These are phyloP conservation scores for Margaritifera margaritifera DNA, from an alignment of 2,888 invertebrate species.

Conservation along the genomic window DNA sequence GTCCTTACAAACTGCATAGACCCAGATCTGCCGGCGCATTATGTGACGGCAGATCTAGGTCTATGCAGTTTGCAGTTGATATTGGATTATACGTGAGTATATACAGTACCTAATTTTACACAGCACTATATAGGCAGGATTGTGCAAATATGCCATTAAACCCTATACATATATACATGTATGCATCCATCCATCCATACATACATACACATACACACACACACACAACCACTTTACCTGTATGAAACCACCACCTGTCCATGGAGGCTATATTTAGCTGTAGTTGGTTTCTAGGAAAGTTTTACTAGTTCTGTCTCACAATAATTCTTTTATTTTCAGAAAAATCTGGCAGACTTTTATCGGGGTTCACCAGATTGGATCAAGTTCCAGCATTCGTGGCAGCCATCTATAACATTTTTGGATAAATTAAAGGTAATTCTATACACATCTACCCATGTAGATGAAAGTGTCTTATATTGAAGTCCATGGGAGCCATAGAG, in stretches of 20 bases:
- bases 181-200: not conserved
- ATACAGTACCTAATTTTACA: too few relatives aligned
- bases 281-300: not conserved
- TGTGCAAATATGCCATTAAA: too few relatives aligned
- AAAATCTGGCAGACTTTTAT: slow-evolving; percentile 88
- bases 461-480: not conserved
- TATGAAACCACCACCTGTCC: too few relatives aligned
- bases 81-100: too few relatives aligned
- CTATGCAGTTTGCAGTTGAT: too few relatives aligned
- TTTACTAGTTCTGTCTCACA: not conserved
- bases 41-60: too few relatives aligned
- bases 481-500: too few relatives aligned
- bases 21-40: too few relatives aligned
- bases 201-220: not conserved
- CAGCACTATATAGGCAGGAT: too few relatives aligned
- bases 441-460: not conserved
- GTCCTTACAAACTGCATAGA: too few relatives aligned
- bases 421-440: slow-evolving; percentile 83
- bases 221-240: not conserved
- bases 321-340: slow-evolving; percentile 72
- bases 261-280: not conserved
- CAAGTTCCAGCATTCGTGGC: slow-evolving; percentile 81
- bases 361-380: slow-evolving; percentile 76
- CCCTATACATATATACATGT: too few relatives aligned
- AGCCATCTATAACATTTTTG: slow-evolving; percentile 83